These are phyloP conservation scores for Meriones unguiculatus DNA, from an alignment of 2,113 vertebrate genomes.

Conservation along the genomic window DNA sequence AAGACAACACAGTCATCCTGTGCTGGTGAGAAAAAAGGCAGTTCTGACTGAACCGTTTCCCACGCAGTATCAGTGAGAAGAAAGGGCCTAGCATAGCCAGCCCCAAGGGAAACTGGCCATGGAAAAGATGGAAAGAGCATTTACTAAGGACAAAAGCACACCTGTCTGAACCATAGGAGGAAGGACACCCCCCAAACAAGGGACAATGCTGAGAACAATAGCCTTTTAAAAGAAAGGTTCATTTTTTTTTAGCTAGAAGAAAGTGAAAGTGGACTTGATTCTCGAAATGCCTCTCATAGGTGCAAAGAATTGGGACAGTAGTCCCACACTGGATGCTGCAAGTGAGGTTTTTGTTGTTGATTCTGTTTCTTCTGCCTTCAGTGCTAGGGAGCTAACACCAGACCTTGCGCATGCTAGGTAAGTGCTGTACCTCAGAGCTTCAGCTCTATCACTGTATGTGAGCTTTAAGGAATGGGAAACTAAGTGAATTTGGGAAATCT, in stretches of 20 bases:
- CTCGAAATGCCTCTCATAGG: background rate
- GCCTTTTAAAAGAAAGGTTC: background rate
- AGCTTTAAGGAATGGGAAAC: conserved; percentile 25
- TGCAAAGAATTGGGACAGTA: background rate
- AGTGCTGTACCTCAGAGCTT: background rate
- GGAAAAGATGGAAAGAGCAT: background rate
- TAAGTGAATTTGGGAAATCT: conserved; percentile 24
- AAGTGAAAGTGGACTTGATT: background rate
- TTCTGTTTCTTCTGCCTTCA: background rate
- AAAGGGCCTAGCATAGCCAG: background rate
- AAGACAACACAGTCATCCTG: background rate
- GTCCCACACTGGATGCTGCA: background rate
- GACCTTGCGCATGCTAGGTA: background rate
- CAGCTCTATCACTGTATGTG: background rate
- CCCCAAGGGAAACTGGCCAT: conserved; percentile 28
- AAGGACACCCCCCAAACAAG: background rate
- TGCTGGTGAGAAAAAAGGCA: background rate
- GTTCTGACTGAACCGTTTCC: background rate
- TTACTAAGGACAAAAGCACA: background rate
- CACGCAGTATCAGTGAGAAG: background rate
- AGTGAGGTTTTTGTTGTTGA: background rate
- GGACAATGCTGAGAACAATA: background rate
- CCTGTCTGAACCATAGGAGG: background rate
- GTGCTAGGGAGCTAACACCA: background rate
- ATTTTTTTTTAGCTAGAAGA: background rate